These are phyloP conservation scores for Lepus americanus DNA, from an alignment of 2,113 vertebrate genomes.

Conservation along the genomic window DNA sequence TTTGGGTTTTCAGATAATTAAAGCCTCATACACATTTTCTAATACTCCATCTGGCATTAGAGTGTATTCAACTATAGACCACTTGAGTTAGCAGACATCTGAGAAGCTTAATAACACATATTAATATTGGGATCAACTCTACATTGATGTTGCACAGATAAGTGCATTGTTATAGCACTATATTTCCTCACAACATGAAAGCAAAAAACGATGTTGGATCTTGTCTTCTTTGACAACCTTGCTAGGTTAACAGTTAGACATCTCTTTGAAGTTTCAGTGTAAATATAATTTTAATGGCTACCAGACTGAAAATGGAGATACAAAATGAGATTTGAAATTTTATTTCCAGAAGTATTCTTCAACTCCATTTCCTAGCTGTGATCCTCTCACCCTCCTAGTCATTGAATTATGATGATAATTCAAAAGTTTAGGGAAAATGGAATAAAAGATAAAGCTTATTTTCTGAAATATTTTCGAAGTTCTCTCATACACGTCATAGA, in stretches of 20 bases:
- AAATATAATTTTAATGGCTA: background rate
- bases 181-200: slow-evolving; percentile 45
- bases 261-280: slow-evolving; percentile 22
- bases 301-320: background rate
- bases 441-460: too few relatives aligned
- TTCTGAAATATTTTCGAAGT: too few relatives aligned
- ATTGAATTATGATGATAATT: background rate
- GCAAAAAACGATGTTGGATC: slow-evolving; percentile 32
- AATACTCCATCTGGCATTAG: slow-evolving; percentile 85
- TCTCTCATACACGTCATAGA: background rate
- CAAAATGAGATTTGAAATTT: background rate
- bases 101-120: slow-evolving; percentile 83
- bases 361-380: background rate
- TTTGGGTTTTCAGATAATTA: slow-evolving; percentile 89
- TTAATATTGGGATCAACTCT: slow-evolving; percentile 69
- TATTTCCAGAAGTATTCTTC: slow-evolving; percentile 8
- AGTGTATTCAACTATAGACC: slow-evolving; percentile 81
- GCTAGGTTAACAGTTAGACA: background rate
- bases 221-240: background rate
- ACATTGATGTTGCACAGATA: slow-evolving; percentile 59
- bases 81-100: slow-evolving; percentile 77
- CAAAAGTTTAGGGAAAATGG: too few relatives aligned
- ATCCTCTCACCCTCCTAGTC: rapidly evolving
- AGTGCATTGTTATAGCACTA: slow-evolving; percentile 59
- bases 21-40: slow-evolving; percentile 84